phyloP scores from a whole-genome alignment of 53 echinoderm and acorn worm genomes.

The Crossaster papposus region DNA sequence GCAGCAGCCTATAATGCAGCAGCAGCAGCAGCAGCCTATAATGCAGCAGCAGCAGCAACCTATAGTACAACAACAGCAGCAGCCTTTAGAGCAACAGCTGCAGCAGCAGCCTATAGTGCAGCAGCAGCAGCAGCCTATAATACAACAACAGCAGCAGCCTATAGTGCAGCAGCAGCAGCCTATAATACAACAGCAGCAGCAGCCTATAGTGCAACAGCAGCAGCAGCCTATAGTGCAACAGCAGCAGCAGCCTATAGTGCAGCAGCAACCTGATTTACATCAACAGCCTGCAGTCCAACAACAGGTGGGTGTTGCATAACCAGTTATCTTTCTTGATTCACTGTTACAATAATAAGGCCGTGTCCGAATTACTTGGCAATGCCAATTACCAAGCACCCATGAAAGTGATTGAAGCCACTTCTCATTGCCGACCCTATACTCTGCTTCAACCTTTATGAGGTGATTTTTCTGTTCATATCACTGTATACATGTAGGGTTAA shows the following conservation, averaged over 20 bases:
- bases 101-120: slow-evolving; percentile 18
- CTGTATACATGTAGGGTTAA: too few species aligned
- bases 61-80: slow-evolving; percentile 32
- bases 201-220: slow-evolving; percentile 12
- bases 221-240: slow-evolving; percentile 32
- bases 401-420: too few species aligned
- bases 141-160: slow-evolving; percentile 25
- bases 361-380: too few species aligned
- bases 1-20: slow-evolving; percentile 2
- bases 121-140: slow-evolving; percentile 16
- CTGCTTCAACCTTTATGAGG: too few species aligned
- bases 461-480: too few species aligned
- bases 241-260: slow-evolving; percentile 32
- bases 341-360: too few species aligned
- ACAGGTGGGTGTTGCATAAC: neutral
- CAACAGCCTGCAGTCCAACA: neutral
- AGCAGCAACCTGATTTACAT: neutral
- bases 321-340: neutral
- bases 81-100: neutral
- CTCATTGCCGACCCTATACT: too few species aligned
- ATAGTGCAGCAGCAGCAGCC: slow-evolving; percentile 30
- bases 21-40: neutral
- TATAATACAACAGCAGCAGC: slow-evolving; percentile 31
- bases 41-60: slow-evolving; percentile 2
- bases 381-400: too few species aligned